Evolutionary conservation across 1,140 invertebrate species (phyloP).

Genomic region (Drosophila chauvacae): DNA sequence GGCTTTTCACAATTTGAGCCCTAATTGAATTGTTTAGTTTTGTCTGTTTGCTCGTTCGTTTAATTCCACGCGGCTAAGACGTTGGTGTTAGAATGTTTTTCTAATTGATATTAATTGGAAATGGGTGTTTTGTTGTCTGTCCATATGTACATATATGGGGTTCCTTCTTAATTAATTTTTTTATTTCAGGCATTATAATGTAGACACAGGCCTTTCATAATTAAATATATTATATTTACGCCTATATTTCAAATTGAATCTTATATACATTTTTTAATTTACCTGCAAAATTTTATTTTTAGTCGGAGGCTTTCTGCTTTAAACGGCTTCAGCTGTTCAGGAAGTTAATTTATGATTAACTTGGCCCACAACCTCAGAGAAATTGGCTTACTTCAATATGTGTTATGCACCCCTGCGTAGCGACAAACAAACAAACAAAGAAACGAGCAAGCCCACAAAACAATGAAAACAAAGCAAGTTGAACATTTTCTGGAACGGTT

Average conservation of each 20-base stretch:
- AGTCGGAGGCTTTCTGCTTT: background rate
- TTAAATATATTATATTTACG: background rate
- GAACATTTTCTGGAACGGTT: slow-evolving; percentile 53
- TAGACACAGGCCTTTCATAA: background rate
- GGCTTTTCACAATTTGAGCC: slow-evolving; percentile 38
- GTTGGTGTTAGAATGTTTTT: slow-evolving; percentile 9
- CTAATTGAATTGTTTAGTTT: slow-evolving; percentile 50
- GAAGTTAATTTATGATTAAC: slow-evolving; percentile 38
- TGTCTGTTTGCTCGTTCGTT: slow-evolving; percentile 12
- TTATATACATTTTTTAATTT: no score
- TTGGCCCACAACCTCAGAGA: slow-evolving; percentile 33
- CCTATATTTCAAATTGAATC: background rate
- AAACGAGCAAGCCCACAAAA: slow-evolving; percentile 27
- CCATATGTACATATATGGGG: background rate
- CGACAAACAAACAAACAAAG: slow-evolving; percentile 41
- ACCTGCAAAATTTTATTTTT: background rate
- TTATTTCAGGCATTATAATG: background rate
- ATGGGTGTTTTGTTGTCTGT: slow-evolving; percentile 1
- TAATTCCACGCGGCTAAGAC: background rate
- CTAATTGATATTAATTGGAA: slow-evolving; percentile 51
- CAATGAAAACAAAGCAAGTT: slow-evolving; percentile 27
- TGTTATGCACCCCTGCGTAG: slow-evolving; percentile 20
- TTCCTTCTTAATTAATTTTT: background rate
- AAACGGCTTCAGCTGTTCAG: background rate
- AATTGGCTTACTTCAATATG: slow-evolving; percentile 73